These are phyloP conservation scores for Mellilla xanthometata DNA, from an alignment of 2,888 invertebrate genomes.

Conservation along the genomic window DNA sequence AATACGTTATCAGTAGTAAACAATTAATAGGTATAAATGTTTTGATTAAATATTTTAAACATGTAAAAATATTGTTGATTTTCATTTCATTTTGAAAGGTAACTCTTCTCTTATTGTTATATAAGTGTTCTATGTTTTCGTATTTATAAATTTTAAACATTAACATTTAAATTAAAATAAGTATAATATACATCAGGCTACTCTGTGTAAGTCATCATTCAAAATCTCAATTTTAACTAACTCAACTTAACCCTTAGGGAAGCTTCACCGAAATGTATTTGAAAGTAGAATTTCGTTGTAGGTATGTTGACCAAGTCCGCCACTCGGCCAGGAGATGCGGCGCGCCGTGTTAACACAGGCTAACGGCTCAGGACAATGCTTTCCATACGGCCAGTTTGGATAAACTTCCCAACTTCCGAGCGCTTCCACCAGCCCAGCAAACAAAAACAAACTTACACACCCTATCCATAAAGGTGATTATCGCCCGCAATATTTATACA, in stretches of 20 bases:
- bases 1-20: too few species aligned
- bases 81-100: too few species aligned
- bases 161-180: too few species aligned
- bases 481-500: conserved; percentile 34
- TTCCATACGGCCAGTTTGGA: conserved; percentile 56
- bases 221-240: too few species aligned
- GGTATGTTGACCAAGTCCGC: conserved; percentile 39
- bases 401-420: conserved; percentile 60
- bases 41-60: too few species aligned
- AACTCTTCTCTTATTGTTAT: too few species aligned
- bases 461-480: conserved; percentile 37
- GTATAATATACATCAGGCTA: not conserved
- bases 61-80: too few species aligned
- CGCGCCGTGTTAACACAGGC: conserved; percentile 56
- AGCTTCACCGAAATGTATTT: conserved; percentile 21
- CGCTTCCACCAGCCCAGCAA: conserved; percentile 34
- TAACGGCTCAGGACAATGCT: conserved; percentile 59
- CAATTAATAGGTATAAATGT: too few species aligned
- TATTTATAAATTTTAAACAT: too few species aligned
- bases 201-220: too few species aligned
- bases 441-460: conserved; percentile 42
- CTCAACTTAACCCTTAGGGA: too few species aligned
- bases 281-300: conserved; percentile 35
- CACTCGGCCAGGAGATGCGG: conserved; percentile 34
- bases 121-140: too few species aligned